These are phyloP conservation scores for Florisuga fusca DNA, from an alignment of 2,797 vertebrate species.

Conservation along the genomic window DNA sequence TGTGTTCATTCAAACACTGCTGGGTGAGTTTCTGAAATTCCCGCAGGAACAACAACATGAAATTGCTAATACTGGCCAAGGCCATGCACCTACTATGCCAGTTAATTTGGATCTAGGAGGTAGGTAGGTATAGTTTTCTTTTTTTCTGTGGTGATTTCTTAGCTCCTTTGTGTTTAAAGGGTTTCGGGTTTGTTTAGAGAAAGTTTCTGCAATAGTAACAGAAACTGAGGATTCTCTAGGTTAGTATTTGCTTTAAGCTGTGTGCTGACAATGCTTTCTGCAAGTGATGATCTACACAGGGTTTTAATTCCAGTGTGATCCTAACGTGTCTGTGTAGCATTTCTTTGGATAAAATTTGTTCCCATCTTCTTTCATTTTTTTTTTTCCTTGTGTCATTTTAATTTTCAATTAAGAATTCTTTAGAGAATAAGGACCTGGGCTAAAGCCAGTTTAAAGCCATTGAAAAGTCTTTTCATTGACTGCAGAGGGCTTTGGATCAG, in stretches of 20 bases:
- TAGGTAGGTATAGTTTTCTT: neutral
- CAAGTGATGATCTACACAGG: neutral
- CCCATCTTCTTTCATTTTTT: neutral
- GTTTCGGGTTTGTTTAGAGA: neutral
- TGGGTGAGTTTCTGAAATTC: neutral
- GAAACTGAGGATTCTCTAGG: neutral
- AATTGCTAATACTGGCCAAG: neutral
- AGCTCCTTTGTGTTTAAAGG: neutral
- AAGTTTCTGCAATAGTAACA: neutral
- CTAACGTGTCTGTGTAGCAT: neutral
- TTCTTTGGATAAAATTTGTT: neutral
- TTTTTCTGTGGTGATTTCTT: neutral
- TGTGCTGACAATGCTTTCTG: neutral
- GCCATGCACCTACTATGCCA: neutral
- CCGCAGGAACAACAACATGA: neutral
- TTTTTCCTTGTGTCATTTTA: neutral
- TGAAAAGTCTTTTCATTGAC: slow-evolving; percentile 21
- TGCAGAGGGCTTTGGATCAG: neutral
- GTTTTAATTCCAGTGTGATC: neutral
- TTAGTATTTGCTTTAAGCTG: neutral
- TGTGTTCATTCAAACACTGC: neutral
- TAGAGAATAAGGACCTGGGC: neutral
- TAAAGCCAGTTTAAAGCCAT: slow-evolving; percentile 2
- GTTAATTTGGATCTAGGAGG: neutral
- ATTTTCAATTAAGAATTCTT: slow-evolving; percentile 37